Evolutionary conservation across 2,113 vertebrate genomes (phyloP).

Genomic region (Scytalopus superciliaris): DNA sequence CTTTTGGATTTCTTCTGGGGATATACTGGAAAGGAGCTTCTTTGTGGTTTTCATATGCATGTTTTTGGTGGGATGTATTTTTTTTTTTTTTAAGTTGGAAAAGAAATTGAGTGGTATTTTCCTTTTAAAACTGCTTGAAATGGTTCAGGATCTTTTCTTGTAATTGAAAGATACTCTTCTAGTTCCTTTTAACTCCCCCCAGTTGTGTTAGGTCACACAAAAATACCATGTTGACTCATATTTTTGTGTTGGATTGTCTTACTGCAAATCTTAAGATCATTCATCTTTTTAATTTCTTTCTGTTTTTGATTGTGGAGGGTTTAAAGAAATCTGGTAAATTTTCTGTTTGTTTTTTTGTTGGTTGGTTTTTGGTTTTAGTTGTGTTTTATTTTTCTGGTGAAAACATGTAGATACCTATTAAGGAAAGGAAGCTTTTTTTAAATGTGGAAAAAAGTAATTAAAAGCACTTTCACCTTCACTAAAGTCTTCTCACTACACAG

Average conservation of each 20-base stretch:
- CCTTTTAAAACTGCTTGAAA: neutral
- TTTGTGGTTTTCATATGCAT: neutral
- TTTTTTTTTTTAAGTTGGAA: neutral
- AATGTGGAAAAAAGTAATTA: neutral
- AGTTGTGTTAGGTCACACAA: neutral
- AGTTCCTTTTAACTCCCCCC: neutral
- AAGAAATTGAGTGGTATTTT: neutral
- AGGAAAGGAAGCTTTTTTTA: neutral
- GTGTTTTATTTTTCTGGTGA: neutral
- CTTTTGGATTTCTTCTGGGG: neutral
- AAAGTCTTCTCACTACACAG: neutral
- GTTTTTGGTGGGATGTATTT: neutral
- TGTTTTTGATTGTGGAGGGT: neutral
- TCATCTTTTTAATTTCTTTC: accelerated
- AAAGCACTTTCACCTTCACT: neutral
- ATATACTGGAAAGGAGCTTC: neutral
- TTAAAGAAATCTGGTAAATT: neutral
- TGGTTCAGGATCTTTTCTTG: neutral
- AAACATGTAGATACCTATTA: neutral
- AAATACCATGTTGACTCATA: neutral
- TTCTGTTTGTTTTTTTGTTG: neutral
- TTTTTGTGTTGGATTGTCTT: neutral
- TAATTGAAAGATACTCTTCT: neutral
- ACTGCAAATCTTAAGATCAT: neutral
- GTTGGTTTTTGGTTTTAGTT: neutral